phyloP scores from a whole-genome alignment of 2,113 vertebrate genomes.

The Synchiropus splendidus region DNA sequence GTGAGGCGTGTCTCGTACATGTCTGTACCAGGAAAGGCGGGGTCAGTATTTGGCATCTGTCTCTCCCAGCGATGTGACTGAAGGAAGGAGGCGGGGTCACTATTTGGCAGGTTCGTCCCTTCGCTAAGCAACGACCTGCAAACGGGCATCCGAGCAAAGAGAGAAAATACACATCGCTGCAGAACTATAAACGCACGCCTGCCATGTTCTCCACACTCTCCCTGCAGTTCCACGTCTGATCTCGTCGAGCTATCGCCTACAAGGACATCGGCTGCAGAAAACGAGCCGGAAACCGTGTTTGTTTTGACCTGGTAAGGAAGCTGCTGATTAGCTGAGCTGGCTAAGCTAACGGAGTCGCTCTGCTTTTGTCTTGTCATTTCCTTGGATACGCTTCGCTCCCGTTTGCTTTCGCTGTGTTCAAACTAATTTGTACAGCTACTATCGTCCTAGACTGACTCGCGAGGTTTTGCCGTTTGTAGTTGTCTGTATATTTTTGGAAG shows the following conservation, averaged over 20 bases:
- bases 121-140: slow-evolving; percentile 47
- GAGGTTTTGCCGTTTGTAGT: neutral
- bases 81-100: slow-evolving; percentile 49
- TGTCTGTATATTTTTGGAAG: slow-evolving; percentile 3
- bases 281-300: slow-evolving; percentile 39
- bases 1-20: too few relatives aligned
- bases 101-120: slow-evolving; percentile 55
- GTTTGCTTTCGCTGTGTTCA: too few relatives aligned
- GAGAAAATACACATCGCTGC: neutral
- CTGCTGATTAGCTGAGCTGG: slow-evolving; percentile 36
- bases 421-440: neutral
- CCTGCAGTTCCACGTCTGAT: slow-evolving; percentile 22
- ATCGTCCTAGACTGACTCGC: neutral
- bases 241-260: slow-evolving; percentile 12
- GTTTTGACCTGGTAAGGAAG: slow-evolving; percentile 69
- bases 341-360: slow-evolving; percentile 7
- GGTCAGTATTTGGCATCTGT: slow-evolving; percentile 50
- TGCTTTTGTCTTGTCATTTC: slow-evolving; percentile 20
- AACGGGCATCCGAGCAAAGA: slow-evolving; percentile 36
- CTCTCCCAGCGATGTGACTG: slow-evolving; percentile 10
- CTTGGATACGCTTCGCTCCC: neutral
- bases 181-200: slow-evolving; percentile 29
- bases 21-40: slow-evolving; percentile 12
- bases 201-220: slow-evolving; percentile 38
- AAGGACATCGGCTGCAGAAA: slow-evolving; percentile 29